Base-by-base conservation (phyloP, 2,888 invertebrate species). In the Orthonychiurus folsomi region DNA sequence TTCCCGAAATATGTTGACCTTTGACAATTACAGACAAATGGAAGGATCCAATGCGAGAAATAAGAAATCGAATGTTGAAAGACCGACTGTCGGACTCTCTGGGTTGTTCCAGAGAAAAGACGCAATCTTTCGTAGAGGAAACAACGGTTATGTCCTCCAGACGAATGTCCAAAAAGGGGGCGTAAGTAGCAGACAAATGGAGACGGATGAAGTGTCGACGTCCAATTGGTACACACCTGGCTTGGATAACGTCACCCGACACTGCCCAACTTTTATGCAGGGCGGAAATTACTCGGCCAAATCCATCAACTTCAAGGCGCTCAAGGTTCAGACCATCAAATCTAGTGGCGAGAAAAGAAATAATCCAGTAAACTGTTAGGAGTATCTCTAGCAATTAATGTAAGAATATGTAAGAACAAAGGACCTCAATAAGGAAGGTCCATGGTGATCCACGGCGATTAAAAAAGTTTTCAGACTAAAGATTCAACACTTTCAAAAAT, bases 201-300 rank as follows among this genome's bases (percentile, higher is more conserved):
- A 72, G 68, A 3, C 70, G 61, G 21, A 72, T 66, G 56, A 72
- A 72, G 59, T 72, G 70, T 37, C 72, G 63, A 26, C 69, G 62
- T 5, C 70, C 69, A 56, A 70, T 66, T 9, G 72, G 69, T 53
- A 72, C 72, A 59, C 72, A 72, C 23, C 72, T 61, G 5, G 72
- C 70, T 60, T 72, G 68, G 50, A 70, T 64, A 23, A 69, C 69
- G 57, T 72, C 72, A 12, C 72, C 72, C 20, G 70, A 69, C 52
- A 72, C 66, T 20, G 72, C 72, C 70, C 70, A 70, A 50, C 72
- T 68, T 59, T 69, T 70, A 56, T 72, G 70, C 2, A 72, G 61
- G 3, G 66, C 64, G 12, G 70, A 70, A 26, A 69, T 68, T 1
- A 72, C 68, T 15, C 70, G 66, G 12, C 72, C 72, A 66, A 72